Evolutionary conservation across 2,113 vertebrate species (phyloP), one percentile per base, ranked within the genome.

Genomic region (Tapirus terrestris): DNA sequence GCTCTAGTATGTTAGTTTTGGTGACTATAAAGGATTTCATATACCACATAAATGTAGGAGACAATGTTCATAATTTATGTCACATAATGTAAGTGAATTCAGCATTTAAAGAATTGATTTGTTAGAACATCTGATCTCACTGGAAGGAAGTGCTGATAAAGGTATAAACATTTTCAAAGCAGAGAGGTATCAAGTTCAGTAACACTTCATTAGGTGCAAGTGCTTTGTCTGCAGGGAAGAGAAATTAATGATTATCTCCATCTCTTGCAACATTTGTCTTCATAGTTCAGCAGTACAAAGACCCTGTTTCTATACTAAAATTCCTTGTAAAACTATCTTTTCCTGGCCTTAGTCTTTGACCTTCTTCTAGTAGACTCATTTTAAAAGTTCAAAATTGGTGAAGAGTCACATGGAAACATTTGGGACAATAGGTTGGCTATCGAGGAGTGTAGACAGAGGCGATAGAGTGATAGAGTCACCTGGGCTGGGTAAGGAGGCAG

Each of bases 171-270:
- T 85, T 87, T 91, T 91, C 61, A 89, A 89, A 95, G 79, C 90
- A 92, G 73, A 96, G 65, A 94, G 33, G 31, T 94, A 67, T 53
- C 68, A 97, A 65, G 81, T 77, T 93, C 76, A 93, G 68, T 58
- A 87, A 94, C 84, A 96, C 43, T 53, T 98, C 84, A 97, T 94
- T 93, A 96, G 79, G 76, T 81, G 5, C 45, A 76, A 96, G 89
- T 61, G 45, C 96, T 97, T 84, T 88, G 48, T 94, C 75, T 73
- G 68, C 48, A 75, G n/a, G 76, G 77, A 96, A 91, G 39, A 96
- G n/a, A 98, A 90, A 96, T 90, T 86, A 92, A 76, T 76, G 31
- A n/a, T 81, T 81, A 84, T 65, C 77, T 90, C 23, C 18, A 45
- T 33, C 75, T 93, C 61, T 92, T 97, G 16, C 2, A 95, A 48